Evolutionary conservation across 2,113 vertebrate genomes (phyloP).

Genomic region (Dicrurus megarhynchus): DNA sequence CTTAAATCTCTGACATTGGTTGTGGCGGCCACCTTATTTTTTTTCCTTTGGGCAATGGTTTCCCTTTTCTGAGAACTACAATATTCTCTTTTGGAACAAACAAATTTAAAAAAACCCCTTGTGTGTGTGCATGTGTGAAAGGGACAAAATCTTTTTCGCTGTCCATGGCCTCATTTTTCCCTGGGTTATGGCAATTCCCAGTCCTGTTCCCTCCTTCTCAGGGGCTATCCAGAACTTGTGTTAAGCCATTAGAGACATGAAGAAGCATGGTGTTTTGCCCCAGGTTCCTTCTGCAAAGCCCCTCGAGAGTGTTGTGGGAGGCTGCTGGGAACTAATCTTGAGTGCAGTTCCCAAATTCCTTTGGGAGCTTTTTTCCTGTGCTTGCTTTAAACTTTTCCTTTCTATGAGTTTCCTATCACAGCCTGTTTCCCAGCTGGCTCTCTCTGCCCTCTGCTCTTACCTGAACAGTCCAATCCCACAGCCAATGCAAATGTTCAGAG

Average conservation of each 20-base stretch:
- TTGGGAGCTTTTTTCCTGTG: not conserved
- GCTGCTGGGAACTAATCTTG: not conserved
- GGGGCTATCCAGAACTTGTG: not conserved
- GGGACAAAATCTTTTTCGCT: not conserved
- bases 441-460: not conserved
- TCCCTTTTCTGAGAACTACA: not conserved
- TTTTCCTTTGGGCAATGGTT: not conserved
- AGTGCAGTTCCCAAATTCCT: not conserved
- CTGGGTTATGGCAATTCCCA: not conserved
- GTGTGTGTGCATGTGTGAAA: rapidly evolving
- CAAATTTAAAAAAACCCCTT: not conserved
- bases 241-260: not conserved
- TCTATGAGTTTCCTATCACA: not conserved
- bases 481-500: not conserved
- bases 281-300: not conserved
- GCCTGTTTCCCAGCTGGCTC: not conserved
- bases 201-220: not conserved
- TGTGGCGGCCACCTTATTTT: not conserved
- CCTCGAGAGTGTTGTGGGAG: not conserved
- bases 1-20: not conserved
- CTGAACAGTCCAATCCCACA: not conserved
- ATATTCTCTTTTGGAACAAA: not conserved
- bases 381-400: not conserved
- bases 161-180: not conserved
- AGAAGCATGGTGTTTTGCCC: not conserved